Evolutionary conservation across 2,797 vertebrate species (phyloP).

Genomic region (Pseudotriccus pelzelni): DNA sequence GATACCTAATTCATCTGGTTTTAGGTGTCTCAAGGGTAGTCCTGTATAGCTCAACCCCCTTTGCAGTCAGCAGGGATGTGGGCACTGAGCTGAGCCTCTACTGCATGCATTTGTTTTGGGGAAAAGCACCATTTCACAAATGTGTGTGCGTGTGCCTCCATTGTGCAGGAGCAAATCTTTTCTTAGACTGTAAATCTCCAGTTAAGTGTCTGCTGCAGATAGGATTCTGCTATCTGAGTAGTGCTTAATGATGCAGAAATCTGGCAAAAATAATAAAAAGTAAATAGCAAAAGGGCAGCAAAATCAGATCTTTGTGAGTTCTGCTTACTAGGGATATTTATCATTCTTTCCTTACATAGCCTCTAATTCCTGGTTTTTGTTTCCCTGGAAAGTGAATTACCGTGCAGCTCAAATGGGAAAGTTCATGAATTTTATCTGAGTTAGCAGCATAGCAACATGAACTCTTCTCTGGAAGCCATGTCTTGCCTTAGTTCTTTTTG

Average conservation of each 20-base stretch:
- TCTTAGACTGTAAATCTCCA: background rate
- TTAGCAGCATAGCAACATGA: background rate
- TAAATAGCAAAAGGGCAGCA: background rate
- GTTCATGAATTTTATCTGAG: background rate
- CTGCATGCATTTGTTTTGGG: background rate
- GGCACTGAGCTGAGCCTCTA: background rate
- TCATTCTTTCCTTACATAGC: background rate
- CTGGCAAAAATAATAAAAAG: background rate
- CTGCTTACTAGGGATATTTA: background rate
- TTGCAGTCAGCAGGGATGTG: background rate
- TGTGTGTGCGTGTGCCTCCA: background rate
- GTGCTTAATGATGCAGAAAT: background rate
- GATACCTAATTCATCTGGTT: background rate
- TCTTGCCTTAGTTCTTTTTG: background rate
- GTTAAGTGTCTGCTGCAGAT: background rate
- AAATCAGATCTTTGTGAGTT: background rate
- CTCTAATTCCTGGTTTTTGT: background rate
- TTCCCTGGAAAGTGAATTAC: background rate
- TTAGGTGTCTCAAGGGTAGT: background rate
- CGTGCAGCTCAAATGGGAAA: background rate
- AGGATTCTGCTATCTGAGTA: background rate
- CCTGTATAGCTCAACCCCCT: background rate
- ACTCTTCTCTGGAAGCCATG: background rate
- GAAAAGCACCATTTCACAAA: background rate
- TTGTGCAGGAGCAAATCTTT: background rate